Percentiles rank a stretch among this genome's conserved stretches.
phyloP scores from a whole-genome alignment of 2,888 invertebrate genomes.

The Gordius sp. region DNA sequence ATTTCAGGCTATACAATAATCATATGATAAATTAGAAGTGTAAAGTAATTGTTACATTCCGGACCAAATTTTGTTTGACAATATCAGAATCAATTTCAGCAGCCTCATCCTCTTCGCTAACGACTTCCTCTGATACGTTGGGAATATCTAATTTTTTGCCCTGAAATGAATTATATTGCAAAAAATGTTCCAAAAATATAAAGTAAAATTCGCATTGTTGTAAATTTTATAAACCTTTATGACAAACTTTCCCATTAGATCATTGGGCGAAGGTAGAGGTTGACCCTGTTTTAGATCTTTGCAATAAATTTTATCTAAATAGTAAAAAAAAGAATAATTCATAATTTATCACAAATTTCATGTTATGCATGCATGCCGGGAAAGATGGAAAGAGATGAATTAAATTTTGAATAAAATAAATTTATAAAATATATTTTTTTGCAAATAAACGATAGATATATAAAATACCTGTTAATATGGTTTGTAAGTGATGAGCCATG shows the following conservation, averaged over 20 bases:
- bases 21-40: neutral
- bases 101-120: slow-evolving; percentile 18
- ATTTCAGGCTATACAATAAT: neutral
- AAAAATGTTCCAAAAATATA: no score
- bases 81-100: slow-evolving; percentile 13
- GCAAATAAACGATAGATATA: neutral
- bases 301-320: slow-evolving; percentile 18
- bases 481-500: slow-evolving; percentile 25
- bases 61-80: slow-evolving; percentile 4
- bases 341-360: neutral
- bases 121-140: slow-evolving; percentile 17
- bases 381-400: neutral
- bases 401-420: neutral
- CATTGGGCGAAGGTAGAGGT: slow-evolving; percentile 25
- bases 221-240: slow-evolving; percentile 29
- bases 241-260: slow-evolving; percentile 26
- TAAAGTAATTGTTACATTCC: neutral
- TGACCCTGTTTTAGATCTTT: slow-evolving; percentile 21
- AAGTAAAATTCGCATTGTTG: no score
- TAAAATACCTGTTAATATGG: slow-evolving; percentile 25
- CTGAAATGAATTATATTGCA: no score
- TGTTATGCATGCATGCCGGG: neutral
- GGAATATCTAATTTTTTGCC: slow-evolving; percentile 15
- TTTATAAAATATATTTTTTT: neutral
- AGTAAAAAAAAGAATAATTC: neutral